Conservation (phyloP, 2,113 vertebrate genomes). For the Scartelaos histophorus region DNA sequence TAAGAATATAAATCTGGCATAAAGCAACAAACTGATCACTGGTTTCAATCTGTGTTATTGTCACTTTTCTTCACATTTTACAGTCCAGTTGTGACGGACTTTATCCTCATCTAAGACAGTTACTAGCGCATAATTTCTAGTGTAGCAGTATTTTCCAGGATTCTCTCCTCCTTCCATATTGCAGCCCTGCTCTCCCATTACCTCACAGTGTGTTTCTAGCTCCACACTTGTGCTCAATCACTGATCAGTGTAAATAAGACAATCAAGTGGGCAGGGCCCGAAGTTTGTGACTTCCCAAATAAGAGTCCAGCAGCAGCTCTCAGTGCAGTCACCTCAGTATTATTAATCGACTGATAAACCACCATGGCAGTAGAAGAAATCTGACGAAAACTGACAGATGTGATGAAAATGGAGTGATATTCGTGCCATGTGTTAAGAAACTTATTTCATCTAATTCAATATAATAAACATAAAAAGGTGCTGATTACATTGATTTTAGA, state of each 20-base stretch:
- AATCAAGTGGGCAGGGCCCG: not conserved
- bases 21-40: not conserved
- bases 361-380: not conserved
- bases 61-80: too few species aligned
- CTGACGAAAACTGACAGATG: not conserved
- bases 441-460: not conserved
- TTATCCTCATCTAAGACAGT: too few species aligned
- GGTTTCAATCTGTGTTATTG: not conserved
- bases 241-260: not conserved
- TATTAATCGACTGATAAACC: not conserved
- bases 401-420: too few species aligned
- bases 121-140: too few species aligned
- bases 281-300: not conserved
- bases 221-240: not conserved
- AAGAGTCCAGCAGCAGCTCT: not conserved
- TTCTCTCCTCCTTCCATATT: too few species aligned
- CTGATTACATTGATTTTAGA: not conserved
- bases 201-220: not conserved
- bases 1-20: not conserved
- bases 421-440: not conserved
- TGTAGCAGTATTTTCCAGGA: not conserved
- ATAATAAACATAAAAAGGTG: not conserved
- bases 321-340: not conserved
- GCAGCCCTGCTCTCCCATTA: too few species aligned
- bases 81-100: too few species aligned